phyloP scores from a whole-genome alignment of 2,888 invertebrate genomes.

The Lepidocyrtinus sp. region DNA sequence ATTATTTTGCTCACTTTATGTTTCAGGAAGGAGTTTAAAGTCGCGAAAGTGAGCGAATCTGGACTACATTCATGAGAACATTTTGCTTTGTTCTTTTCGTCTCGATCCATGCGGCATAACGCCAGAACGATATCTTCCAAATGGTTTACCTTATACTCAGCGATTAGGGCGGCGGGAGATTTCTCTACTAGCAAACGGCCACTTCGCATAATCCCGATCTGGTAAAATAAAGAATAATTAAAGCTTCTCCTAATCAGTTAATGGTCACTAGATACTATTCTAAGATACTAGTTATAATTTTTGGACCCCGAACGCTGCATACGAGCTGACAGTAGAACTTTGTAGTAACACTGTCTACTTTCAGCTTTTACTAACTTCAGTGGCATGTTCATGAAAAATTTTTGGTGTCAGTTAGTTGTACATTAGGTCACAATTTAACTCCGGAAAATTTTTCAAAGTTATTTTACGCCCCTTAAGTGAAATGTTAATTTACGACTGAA shows the following conservation, averaged over 20 bases:
- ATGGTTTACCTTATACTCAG: conserved; percentile 29
- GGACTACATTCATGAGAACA: background rate
- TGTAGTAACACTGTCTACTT: too few species aligned
- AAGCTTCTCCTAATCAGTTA: background rate
- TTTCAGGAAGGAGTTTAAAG: conserved; percentile 13
- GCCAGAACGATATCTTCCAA: conserved; percentile 62
- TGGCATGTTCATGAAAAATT: too few species aligned
- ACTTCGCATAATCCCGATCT: conserved; percentile 64
- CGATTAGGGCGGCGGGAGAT: conserved; percentile 45
- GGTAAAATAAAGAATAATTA: background rate
- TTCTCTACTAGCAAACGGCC: conserved; percentile 59
- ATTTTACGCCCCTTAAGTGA: too few species aligned
- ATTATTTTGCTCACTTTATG: background rate
- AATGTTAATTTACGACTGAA: too few species aligned
- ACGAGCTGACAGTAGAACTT: too few species aligned
- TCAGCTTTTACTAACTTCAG: too few species aligned
- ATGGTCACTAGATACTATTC: too few species aligned
- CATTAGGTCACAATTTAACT: too few species aligned
- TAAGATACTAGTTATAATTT: too few species aligned
- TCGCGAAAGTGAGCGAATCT: conserved; percentile 6
- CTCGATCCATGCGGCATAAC: conserved; percentile 40
- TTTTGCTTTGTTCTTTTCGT: conserved; percentile 27
- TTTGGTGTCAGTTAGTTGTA: too few species aligned
- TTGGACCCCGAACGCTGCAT: too few species aligned
- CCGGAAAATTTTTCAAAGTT: too few species aligned